Percentiles rank a stretch among this genome's conserved stretches.
phyloP scores from a whole-genome alignment of 2,888 invertebrate species.

The Hybos culiciformis region DNA sequence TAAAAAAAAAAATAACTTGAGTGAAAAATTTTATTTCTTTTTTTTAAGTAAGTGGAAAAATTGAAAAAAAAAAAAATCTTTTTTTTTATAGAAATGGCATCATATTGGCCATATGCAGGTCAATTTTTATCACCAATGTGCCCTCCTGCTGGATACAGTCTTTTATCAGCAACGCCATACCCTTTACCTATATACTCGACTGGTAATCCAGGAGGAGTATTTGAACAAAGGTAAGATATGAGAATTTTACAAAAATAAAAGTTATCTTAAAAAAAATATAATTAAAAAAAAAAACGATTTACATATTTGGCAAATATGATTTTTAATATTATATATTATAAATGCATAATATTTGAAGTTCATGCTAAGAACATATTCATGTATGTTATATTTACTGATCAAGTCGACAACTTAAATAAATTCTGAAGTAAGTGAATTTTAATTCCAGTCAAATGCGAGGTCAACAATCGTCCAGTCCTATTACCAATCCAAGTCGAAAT shows the following conservation, averaged over 20 bases:
- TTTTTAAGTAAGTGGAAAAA: background rate
- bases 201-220: conserved; percentile 16
- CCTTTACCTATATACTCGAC: conserved; percentile 23
- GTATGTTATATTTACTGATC: too few species aligned
- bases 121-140: conserved; percentile 22
- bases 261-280: background rate
- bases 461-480: conserved; percentile 8
- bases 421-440: too few species aligned
- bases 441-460: conserved; percentile 3
- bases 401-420: too few species aligned
- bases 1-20: background rate
- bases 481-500: background rate
- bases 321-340: background rate
- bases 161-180: conserved; percentile 20
- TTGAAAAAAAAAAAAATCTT: background rate
- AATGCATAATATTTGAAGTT: conserved; percentile 5
- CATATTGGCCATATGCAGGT: conserved; percentile 22
- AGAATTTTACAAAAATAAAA: background rate
- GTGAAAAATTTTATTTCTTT: background rate
- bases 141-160: conserved; percentile 19
- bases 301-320: background rate
- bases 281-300: background rate
- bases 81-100: conserved; percentile 18
- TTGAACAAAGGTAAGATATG: background rate
- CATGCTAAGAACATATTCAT: too few species aligned